phyloP scores from a whole-genome alignment of 2,113 vertebrate species.

The Miniopterus natalensis region DNA sequence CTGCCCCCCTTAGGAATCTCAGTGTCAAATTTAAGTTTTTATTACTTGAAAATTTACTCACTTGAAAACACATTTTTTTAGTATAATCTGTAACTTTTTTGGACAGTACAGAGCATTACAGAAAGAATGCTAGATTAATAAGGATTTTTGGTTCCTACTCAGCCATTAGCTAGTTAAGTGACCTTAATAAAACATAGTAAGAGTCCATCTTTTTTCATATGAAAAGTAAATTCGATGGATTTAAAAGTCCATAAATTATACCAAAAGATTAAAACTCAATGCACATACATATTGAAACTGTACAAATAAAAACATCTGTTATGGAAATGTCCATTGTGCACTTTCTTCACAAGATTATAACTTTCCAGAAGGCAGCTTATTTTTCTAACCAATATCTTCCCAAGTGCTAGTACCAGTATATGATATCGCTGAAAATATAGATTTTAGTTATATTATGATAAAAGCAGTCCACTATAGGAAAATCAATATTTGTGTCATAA shows the following conservation, averaged over 20 bases:
- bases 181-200: neutral
- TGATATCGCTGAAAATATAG: neutral
- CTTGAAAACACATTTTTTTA: neutral
- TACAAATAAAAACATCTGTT: neutral
- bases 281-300: neutral
- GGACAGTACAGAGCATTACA: neutral
- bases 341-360: neutral
- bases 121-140: neutral
- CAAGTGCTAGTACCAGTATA: neutral
- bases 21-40: slow-evolving; percentile 6
- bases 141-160: neutral
- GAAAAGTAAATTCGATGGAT: neutral
- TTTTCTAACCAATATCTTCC: neutral
- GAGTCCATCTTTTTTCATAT: neutral
- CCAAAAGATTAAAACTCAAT: slow-evolving; percentile 15
- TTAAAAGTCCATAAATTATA: neutral
- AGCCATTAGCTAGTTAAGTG: neutral
- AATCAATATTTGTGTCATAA: neutral
- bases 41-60: neutral
- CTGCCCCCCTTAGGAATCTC: neutral
- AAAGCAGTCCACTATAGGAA: neutral
- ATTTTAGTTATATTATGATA: neutral
- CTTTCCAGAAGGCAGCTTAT: neutral
- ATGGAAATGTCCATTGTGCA: neutral
- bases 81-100: neutral